Evolutionary conservation across 2,888 invertebrate genomes (phyloP), one percentile per base, ranked within the genome.

Genomic region (Perizoma affinitatum): DNA sequence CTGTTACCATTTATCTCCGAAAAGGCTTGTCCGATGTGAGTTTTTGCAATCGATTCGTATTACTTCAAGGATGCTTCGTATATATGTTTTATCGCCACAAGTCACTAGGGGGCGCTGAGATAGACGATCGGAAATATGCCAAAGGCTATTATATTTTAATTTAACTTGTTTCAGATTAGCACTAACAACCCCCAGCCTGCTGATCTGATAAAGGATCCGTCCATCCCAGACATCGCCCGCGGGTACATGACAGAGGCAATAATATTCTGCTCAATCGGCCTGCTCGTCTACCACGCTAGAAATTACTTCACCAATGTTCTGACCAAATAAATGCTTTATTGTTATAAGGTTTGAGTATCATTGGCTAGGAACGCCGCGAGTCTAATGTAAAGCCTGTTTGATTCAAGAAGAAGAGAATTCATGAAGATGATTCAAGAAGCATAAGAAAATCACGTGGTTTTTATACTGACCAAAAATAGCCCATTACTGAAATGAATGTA

Each of bases 141-240:
- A 3, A 22, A 22, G 22, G 9, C 7, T 7, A 7, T 7, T 40
- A 7, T 8, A 9, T 40, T 40, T 40, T 7, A 40, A n/a, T 41
- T 9, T 9, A 1, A n/a, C 10, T 65, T 67, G 60, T 67, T 85
- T 10, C 82, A 94, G 93, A 91, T 93, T 78, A 93, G 91, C 76
- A 77, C 70, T 57, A 82, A 74, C 56, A 89, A 91, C 56, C 82
- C 85, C 8, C 79, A 75, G 44, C 91, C 93, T 22, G 93, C 88
- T 0, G 93, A 94, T 79, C 75, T 92, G 45, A 93, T 94, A 45
- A 87, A 76, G 58, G 86, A 86, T 54, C 84, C 77, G 65, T 70
- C 87, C 2, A 48, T 74, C 34, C 77, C 75, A 40, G 84, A 88
- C 48, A 67, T 82, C 42, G 74, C 75, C 2, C 35, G 77, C 44